Percentiles rank a stretch among this genome's conserved stretches.
These are phyloP conservation scores for Cotesia vestalis DNA, from an alignment of 1,140 invertebrate species.

Conservation along the genomic window DNA sequence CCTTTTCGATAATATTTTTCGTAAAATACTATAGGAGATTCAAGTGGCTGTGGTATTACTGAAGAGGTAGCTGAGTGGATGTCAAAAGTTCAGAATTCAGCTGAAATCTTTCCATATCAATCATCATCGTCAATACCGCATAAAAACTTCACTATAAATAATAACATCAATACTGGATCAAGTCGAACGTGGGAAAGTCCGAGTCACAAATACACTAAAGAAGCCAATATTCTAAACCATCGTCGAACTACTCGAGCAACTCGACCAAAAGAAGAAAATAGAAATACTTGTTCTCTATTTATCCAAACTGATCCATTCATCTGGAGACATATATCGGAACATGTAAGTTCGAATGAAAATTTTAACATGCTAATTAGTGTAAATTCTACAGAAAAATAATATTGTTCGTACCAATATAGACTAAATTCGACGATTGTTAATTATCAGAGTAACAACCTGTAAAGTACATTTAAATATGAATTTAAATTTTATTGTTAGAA, in stretches of 20 bases:
- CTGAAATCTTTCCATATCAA: conserved; percentile 66
- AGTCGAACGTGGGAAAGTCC: conserved; percentile 61
- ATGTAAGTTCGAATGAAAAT: conserved; percentile 59
- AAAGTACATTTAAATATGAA: too few relatives aligned
- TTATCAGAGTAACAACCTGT: too few relatives aligned
- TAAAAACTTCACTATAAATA: conserved; percentile 29
- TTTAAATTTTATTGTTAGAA: too few relatives aligned
- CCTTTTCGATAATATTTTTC: too few relatives aligned
- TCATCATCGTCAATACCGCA: conserved; percentile 52
- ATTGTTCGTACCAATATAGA: too few relatives aligned
- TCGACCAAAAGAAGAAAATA: conserved; percentile 74
- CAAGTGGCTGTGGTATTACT: conserved; percentile 86
- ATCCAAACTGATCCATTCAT: conserved; percentile 98
- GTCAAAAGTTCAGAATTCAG: conserved; percentile 90
- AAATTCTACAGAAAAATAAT: neutral
- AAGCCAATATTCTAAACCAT: conserved; percentile 71
- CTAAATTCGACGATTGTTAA: too few relatives aligned
- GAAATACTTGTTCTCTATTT: conserved; percentile 89
- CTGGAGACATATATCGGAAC: conserved; percentile 87
- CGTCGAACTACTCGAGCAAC: conserved; percentile 66
- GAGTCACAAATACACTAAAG: conserved; percentile 73
- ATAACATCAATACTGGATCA: conserved; percentile 44
- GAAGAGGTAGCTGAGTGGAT: conserved; percentile 91
- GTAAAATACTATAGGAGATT: conserved; percentile 70
- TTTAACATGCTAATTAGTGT: neutral